These are phyloP conservation scores for Chinchilla lanigera DNA, from an alignment of 2,113 vertebrate species.

Conservation along the genomic window DNA sequence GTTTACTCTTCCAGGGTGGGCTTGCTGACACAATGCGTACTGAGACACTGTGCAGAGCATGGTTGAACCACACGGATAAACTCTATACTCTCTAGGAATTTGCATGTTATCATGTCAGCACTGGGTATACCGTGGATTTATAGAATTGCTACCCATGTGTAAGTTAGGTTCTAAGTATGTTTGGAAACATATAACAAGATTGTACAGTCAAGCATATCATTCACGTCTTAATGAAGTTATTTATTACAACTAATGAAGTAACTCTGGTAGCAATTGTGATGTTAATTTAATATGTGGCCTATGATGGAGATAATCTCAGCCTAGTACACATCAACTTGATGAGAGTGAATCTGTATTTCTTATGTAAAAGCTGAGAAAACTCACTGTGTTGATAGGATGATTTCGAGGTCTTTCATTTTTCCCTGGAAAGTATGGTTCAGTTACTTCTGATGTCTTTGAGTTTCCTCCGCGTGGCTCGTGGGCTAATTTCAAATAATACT, in stretches of 20 bases:
- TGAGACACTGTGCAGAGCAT: neutral
- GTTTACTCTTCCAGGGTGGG: neutral
- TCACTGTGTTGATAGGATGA: neutral
- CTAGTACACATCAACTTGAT: neutral
- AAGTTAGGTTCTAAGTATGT: neutral
- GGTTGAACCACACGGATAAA: neutral
- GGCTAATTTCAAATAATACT: neutral
- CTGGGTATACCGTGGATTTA: neutral
- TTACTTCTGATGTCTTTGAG: neutral
- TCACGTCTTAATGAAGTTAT: neutral
- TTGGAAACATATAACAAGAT: neutral
- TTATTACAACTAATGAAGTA: neutral
- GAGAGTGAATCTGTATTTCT: neutral
- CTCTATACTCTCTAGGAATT: neutral
- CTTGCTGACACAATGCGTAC: neutral
- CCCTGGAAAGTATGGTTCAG: neutral
- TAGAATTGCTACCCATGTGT: neutral
- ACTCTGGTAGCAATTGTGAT: neutral
- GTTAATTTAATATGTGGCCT: neutral
- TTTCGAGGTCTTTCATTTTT: neutral
- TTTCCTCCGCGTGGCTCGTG: neutral
- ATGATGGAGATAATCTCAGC: neutral
- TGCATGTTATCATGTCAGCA: neutral
- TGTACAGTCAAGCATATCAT: neutral
- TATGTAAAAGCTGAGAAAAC: neutral